A percentile compares a stretch with the other conserved stretches of the same genome.
Conservation (phyloP, 2,797 vertebrate species). For the Thripadectes ignobilis region DNA sequence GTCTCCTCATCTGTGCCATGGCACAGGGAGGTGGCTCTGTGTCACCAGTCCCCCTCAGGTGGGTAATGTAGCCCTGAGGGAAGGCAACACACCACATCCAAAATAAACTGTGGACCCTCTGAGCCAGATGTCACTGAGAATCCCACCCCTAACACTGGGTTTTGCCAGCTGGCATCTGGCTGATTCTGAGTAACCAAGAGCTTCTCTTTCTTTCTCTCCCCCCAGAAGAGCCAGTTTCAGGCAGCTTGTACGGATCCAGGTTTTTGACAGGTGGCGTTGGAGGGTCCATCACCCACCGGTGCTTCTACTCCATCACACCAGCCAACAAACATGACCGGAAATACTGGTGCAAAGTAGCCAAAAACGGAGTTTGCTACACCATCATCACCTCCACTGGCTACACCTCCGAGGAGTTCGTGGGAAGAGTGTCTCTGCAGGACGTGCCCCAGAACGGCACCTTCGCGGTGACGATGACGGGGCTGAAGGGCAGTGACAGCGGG, state of each 20-base stretch:
- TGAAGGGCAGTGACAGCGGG: slow-evolving; percentile 41
- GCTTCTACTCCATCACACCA: slow-evolving; percentile 50
- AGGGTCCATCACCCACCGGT: slow-evolving; percentile 64
- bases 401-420: background rate
- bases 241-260: slow-evolving; percentile 45
- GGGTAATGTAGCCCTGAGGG: background rate
- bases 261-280: slow-evolving; percentile 46
- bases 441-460: slow-evolving; percentile 39
- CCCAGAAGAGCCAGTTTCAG: background rate
- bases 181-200: background rate
- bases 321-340: slow-evolving; percentile 73
- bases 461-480: slow-evolving; percentile 34
- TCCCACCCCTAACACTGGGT: fast-evolving
- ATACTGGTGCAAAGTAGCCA: slow-evolving; percentile 69
- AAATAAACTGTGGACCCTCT: background rate
- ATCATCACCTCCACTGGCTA: slow-evolving; percentile 63
- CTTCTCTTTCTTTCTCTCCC: background rate
- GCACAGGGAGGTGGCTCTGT: background rate
- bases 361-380: slow-evolving; percentile 17
- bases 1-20: fast-evolving
- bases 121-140: background rate
- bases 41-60: fast-evolving
- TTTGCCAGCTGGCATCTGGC: background rate
- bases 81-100: background rate
- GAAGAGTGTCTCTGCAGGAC: slow-evolving; percentile 58